Evolutionary conservation across 2,113 vertebrate genomes (phyloP).

Genomic region (Macquaria ambigua): DNA sequence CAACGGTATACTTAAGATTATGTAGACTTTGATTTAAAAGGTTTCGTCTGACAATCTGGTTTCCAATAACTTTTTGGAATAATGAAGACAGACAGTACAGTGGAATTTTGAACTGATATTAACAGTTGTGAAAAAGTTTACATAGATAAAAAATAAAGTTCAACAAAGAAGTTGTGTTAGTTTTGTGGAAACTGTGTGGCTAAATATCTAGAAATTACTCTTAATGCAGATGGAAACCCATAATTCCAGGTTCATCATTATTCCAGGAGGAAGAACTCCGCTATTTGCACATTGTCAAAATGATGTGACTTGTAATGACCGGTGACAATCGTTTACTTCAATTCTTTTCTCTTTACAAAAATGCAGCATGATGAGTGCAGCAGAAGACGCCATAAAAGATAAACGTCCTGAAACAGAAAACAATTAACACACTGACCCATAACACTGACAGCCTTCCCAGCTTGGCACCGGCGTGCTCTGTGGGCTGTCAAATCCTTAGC

Average conservation of each 20-base stretch:
- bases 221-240: not conserved
- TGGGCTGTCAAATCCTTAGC: conserved; percentile 62
- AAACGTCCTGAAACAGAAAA: conserved; percentile 64
- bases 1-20: conserved; percentile 11
- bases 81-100: not conserved
- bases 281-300: conserved; percentile 27
- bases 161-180: not conserved
- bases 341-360: conserved; percentile 50
- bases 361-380: conserved; percentile 32
- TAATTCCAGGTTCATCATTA: conserved; percentile 30
- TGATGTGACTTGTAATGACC: conserved; percentile 14
- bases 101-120: not conserved
- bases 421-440: conserved; percentile 76
- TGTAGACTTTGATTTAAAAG: conserved; percentile 27
- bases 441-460: conserved; percentile 52
- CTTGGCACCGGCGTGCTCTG: conserved; percentile 43
- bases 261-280: not conserved
- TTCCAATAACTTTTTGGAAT: conserved; percentile 4
- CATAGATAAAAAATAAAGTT: not conserved
- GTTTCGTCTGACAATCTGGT: conserved; percentile 5
- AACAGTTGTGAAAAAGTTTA: not conserved
- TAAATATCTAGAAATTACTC: not conserved
- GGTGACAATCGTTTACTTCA: conserved; percentile 49
- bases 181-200: conserved; percentile 8
- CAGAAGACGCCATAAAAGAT: conserved; percentile 53